Evolutionary conservation across 2,113 vertebrate species (phyloP).

Genomic region (Sprattus sprattus): DNA sequence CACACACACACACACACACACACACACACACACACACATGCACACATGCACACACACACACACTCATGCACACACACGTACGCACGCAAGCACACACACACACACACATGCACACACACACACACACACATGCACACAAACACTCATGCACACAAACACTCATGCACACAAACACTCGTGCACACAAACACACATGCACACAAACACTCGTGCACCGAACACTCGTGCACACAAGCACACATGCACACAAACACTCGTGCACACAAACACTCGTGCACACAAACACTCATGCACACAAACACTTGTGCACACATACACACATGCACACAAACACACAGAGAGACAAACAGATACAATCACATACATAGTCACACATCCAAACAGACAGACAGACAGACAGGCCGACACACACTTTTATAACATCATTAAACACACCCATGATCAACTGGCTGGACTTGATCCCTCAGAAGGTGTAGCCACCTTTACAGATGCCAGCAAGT

Average conservation of each 20-base stretch:
- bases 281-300: not conserved
- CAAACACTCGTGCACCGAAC: constrained; percentile 17
- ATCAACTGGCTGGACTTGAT: not conserved
- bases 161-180: constrained; percentile 5
- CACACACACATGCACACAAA: not conserved
- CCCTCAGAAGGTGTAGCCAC: too few relatives aligned
- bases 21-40: not conserved
- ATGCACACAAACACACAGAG: not conserved
- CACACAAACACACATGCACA: constrained; percentile 8
- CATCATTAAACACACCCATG: not conserved
- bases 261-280: not conserved
- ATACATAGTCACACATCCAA: not conserved
- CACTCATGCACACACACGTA: not conserved
- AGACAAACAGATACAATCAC: not conserved
- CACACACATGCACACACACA: not conserved
- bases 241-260: not conserved
- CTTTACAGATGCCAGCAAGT: too few relatives aligned
- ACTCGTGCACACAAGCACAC: not conserved
- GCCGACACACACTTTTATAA: not conserved
- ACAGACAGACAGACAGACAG: not conserved
- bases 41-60: not conserved
- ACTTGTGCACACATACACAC: not conserved
- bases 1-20: not conserved
- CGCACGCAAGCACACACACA: not conserved
- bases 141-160: not conserved